phyloP scores from a whole-genome alignment of 2,797 vertebrate species.

The Sternarchorhynchus goeldii region DNA sequence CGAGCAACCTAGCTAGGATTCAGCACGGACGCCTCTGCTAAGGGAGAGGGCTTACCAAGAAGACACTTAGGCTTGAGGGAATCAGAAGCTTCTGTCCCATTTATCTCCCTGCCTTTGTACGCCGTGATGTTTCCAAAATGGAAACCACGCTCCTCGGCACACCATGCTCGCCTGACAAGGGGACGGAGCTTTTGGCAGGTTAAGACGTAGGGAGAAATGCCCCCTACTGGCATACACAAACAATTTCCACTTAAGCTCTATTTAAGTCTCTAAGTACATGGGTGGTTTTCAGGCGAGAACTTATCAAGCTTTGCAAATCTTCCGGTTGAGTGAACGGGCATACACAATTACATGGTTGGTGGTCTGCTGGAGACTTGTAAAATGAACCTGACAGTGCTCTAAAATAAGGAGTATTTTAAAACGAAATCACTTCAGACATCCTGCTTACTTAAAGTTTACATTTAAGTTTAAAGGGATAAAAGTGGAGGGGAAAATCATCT shows the following conservation, averaged over 20 bases:
- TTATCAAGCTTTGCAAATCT: neutral
- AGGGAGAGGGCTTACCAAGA: slow-evolving; percentile 19
- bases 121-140: too few species aligned
- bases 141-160: neutral
- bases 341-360: slow-evolving; percentile 2
- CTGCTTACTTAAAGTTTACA: neutral
- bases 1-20: neutral
- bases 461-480: neutral
- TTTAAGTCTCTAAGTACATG: too few species aligned
- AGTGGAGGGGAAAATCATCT: neutral
- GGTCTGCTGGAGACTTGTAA: neutral
- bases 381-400: slow-evolving; percentile 5
- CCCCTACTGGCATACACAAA: slow-evolving; percentile 29
- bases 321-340: neutral
- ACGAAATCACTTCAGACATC: neutral
- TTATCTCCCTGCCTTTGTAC: neutral
- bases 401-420: slow-evolving; percentile 12
- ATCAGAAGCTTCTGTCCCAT: slow-evolving; percentile 14
- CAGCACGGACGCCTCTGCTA: slow-evolving; percentile 31
- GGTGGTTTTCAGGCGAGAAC: neutral
- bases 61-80: slow-evolving; percentile 31
- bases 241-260: slow-evolving; percentile 1
- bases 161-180: neutral
- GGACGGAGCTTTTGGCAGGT: slow-evolving; percentile 7
- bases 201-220: neutral